phyloP scores from a whole-genome alignment of 2,797 vertebrate genomes.

The Podarcis lilfordi region DNA sequence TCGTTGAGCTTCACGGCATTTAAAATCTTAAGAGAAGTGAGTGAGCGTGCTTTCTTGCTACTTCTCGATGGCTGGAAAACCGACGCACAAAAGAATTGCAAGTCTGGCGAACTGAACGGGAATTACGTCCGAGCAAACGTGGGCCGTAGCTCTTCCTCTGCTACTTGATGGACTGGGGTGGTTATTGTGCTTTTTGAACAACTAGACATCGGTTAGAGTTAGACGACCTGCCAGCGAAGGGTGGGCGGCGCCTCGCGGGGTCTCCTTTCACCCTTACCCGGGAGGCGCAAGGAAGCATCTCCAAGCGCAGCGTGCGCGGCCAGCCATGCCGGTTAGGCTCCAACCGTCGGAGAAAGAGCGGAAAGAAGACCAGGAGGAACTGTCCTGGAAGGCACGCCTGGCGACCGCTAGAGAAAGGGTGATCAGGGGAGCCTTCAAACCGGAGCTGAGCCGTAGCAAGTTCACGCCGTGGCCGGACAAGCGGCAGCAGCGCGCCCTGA shows the following conservation, averaged over 20 bases:
- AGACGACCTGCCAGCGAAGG: background rate
- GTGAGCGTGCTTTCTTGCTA: background rate
- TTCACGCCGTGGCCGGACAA: background rate
- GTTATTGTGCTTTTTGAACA: background rate
- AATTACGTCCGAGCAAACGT: background rate
- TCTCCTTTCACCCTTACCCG: background rate
- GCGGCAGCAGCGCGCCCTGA: background rate
- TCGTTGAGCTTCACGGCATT: no score
- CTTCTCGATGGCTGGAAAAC: background rate
- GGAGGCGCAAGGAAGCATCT: background rate
- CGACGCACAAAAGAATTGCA: background rate
- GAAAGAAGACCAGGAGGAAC: no score
- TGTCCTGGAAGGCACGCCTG: background rate
- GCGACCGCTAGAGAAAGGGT: background rate
- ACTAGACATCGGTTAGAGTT: background rate
- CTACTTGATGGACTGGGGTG: background rate
- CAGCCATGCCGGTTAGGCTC: background rate
- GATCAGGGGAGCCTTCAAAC: background rate
- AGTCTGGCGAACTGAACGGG: background rate
- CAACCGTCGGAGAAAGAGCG: background rate
- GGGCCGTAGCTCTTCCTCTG: no score
- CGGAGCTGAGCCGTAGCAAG: no score
- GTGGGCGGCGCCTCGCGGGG: background rate
- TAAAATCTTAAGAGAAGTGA: background rate
- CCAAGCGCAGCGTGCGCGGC: no score